These are phyloP conservation scores for Drosophila grimshawi DNA, from an alignment of 1,140 invertebrate genomes.

Conservation along the genomic window DNA sequence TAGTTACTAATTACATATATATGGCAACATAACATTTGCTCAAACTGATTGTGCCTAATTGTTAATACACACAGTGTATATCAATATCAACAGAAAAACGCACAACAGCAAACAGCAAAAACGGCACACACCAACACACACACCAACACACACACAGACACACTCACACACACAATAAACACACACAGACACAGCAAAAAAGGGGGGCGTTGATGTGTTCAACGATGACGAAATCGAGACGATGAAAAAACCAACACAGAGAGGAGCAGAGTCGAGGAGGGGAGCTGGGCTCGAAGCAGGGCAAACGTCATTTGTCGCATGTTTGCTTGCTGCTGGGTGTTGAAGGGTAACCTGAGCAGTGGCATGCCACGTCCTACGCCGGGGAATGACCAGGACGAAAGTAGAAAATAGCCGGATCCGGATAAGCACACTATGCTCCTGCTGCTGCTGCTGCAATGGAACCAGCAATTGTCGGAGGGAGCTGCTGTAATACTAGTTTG, in stretches of 20 bases:
- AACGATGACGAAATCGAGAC: constrained; percentile 76
- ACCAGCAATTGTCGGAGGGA: constrained; percentile 51
- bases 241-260: constrained; percentile 32
- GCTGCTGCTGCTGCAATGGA: constrained; percentile 33
- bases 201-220: constrained; percentile 55
- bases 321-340: constrained; percentile 12
- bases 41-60: background rate
- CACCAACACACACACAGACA: too few relatives aligned
- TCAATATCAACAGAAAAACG: constrained; percentile 16
- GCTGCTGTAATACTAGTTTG: constrained; percentile 56
- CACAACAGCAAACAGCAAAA: background rate
- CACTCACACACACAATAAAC: background rate
- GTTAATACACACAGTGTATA: background rate
- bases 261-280: background rate
- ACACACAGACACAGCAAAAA: constrained; percentile 28
- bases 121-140: too few relatives aligned
- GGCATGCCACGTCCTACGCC: constrained; percentile 11
- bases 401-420: background rate
- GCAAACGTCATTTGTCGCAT: constrained; percentile 46
- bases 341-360: constrained; percentile 36
- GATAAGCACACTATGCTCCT: background rate
- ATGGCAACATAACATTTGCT: background rate
- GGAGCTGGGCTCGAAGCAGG: background rate
- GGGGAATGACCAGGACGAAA: constrained; percentile 9
- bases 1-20: too few relatives aligned